Evolutionary conservation across 2,113 vertebrate species (phyloP), one percentile per base, ranked within the genome.

Genomic region (Bagarius yarrelli): DNA sequence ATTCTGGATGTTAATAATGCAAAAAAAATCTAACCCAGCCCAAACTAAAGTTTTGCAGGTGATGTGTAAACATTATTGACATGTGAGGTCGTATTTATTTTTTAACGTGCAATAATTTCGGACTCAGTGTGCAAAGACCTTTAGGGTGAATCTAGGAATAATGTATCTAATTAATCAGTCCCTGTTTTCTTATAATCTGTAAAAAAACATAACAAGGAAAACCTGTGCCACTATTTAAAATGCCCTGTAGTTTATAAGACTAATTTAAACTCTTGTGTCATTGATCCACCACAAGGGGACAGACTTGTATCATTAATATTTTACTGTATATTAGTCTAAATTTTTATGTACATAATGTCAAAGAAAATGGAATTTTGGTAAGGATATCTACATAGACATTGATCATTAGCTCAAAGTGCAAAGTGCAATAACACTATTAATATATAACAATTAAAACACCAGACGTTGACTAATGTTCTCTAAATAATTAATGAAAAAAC

Each of bases 241-340:
- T n/a, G 60, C 59, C 75, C 36, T 15, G n/a, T 6, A 25, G 32
- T 47, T 56, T 40, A 78, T 36, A 19, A 15, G 30, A 27, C 12
- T 56, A 55, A 30, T 44, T 50, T 40, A 32, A 18, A 16, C 47
- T 21, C 8, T 76, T 27, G 47, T 21, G 34, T 21, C 6, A 59
- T 40, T 8, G 15, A 66, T 30, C 34, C n/a, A 74, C 79, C 84
- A 84, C n/a, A 47, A 84, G 82, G 52, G 82, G 82, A 53, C 82
- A 86, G 71, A 3, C 52, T 76, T 84, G 82, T 44, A 67, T 40
- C 50, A 80, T 69, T 59, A 67, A 21, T 83, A 57, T 55, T 23
- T 23, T 30, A 78, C 16, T 72, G 18, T 36, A 5, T 81, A 18
- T 70, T 25, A 27, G 30, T 12, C 8, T 25, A 67, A 44, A 63